These are phyloP conservation scores for Dusona sp. DNA, from an alignment of 2,888 invertebrate genomes.

Conservation along the genomic window DNA sequence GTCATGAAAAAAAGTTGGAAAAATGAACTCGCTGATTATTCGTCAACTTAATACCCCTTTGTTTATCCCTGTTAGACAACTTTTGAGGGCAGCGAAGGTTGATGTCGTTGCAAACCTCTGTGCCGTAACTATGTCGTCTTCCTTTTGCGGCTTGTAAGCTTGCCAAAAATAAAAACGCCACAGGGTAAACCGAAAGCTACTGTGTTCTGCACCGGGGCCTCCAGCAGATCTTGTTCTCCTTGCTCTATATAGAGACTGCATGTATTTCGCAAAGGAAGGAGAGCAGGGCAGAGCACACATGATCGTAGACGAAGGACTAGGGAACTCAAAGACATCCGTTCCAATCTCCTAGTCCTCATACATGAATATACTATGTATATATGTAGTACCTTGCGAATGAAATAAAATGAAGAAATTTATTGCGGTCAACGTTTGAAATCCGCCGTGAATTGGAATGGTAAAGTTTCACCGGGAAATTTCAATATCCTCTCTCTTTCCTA, in stretches of 20 bases:
- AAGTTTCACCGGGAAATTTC: slow-evolving; percentile 39
- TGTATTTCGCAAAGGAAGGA: slow-evolving; percentile 14
- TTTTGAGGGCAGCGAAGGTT: slow-evolving; percentile 24
- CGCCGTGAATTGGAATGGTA: slow-evolving; percentile 8
- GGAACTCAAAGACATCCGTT: slow-evolving; percentile 58
- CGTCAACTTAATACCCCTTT: slow-evolving; percentile 54
- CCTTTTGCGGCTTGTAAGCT: slow-evolving; percentile 67
- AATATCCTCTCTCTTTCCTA: slow-evolving; percentile 22
- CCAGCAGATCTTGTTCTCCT: slow-evolving; percentile 42
- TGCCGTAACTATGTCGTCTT: slow-evolving; percentile 54
- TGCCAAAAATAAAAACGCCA: slow-evolving; percentile 71
- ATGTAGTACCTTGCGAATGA: slow-evolving; percentile 20
- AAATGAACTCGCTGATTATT: slow-evolving; percentile 38
- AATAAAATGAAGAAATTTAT: slow-evolving; percentile 61
- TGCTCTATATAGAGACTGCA: slow-evolving; percentile 8
- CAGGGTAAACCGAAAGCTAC: slow-evolving; percentile 45
- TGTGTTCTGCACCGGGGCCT: slow-evolving; percentile 13
- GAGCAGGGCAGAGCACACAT: slow-evolving; percentile 13
- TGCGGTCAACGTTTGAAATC: slow-evolving; percentile 55
- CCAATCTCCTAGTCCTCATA: slow-evolving; percentile 38
- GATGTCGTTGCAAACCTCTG: slow-evolving; percentile 45
- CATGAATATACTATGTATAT: neutral
- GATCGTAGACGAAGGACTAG: slow-evolving; percentile 15
- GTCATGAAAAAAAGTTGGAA: neutral
- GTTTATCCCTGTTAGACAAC: slow-evolving; percentile 52